These are phyloP conservation scores for Dendrolimus pini DNA, from an alignment of 2,888 invertebrate species.

Conservation along the genomic window DNA sequence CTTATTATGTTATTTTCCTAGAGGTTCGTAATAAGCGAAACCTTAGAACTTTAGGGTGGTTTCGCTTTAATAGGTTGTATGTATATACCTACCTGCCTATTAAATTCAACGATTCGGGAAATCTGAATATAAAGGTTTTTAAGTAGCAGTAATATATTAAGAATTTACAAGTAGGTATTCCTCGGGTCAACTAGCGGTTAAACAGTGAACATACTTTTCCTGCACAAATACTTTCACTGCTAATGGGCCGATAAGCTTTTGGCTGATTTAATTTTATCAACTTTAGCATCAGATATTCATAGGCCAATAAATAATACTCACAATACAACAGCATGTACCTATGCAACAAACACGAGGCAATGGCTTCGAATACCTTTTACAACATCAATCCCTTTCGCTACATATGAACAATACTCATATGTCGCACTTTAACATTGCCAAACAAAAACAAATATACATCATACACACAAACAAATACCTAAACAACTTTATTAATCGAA, in stretches of 20 bases:
- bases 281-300: no score
- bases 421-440: conserved; percentile 42
- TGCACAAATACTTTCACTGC: no score
- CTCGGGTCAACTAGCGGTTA: no score
- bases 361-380: conserved; percentile 23
- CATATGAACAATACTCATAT: conserved; percentile 59
- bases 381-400: conserved; percentile 51
- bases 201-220: no score
- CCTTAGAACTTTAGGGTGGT: conserved; percentile 37
- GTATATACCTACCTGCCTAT: no score
- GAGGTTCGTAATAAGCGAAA: conserved; percentile 46
- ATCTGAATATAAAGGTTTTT: no score
- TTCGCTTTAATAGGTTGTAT: conserved; percentile 5
- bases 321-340: conserved; percentile 27
- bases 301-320: no score
- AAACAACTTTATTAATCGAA: background rate
- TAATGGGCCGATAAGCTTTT: no score
- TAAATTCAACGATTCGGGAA: no score
- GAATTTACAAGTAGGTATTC: no score
- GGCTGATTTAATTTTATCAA: no score
- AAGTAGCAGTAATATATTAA: no score
- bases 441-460: conserved; percentile 16
- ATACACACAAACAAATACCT: conserved; percentile 1
- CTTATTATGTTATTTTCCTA: conserved; percentile 55
- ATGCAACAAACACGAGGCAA: conserved; percentile 31